Evolutionary conservation across 2,113 vertebrate genomes (phyloP), one percentile per base, ranked within the genome.

Genomic region (Festucalex cinctus): DNA sequence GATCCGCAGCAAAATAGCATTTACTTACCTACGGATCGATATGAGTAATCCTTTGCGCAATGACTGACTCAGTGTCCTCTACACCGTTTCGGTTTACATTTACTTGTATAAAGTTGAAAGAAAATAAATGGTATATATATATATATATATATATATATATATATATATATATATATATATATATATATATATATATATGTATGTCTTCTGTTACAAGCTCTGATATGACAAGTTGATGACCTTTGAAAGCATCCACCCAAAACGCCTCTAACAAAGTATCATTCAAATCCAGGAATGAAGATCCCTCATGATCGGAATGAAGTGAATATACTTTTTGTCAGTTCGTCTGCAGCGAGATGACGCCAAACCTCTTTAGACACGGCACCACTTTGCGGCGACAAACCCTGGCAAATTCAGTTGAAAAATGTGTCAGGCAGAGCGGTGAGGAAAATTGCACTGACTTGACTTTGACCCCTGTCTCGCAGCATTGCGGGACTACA

Each of bases 361-460:
- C n/a, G 9, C n/a, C n/a, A 26, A 43, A 9, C 60, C 13, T 43
- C 60, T 22, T 62, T 43, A 26, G 19, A 62, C 39, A 43, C 10
- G 39, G 37, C 60, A 43, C 26, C 60, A 62, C 39, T 43, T 62
- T 17, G 60, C 60, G 3, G 60, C 12, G 60, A 39, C 39, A 37
- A 24, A 22, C 36, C 35, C 59, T 12, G 59, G 26, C 59, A 57
- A 32, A 57, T 57, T 32, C 26, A 32, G 14, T 57, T 24, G 39
- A 62, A 24, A 43, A 37, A 62, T 43, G 39, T 43, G 37, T 62
- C 60, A 39, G 37, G 37, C n/a, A 8, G 59, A 41, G 60, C 39
- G 14, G 39, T 24, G 60, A 62, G 22, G 39, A 62, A 62, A 62
- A 62, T 43, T 43, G 60, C 60, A 62, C 39, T 62, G 60, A 62